These are phyloP conservation scores for Disparrhopalites patrizii DNA, from an alignment of 2,888 invertebrate species.

Conservation along the genomic window DNA sequence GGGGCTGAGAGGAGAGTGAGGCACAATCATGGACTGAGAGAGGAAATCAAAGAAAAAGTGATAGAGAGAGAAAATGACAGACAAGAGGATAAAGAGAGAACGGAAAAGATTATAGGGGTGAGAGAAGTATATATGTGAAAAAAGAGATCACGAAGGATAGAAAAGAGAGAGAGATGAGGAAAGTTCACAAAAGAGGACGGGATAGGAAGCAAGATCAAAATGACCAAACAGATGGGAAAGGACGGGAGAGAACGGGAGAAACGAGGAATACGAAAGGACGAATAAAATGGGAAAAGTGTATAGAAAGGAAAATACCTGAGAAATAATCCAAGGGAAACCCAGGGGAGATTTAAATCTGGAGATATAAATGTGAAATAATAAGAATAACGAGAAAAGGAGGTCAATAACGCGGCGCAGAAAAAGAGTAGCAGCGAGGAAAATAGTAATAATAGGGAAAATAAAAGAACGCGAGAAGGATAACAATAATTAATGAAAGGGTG, in stretches of 20 bases:
- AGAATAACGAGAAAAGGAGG: too few species aligned
- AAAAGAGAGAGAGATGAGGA: background rate
- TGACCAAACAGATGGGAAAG: too few species aligned
- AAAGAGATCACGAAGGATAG: background rate
- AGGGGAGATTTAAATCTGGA: too few species aligned
- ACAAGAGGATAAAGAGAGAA: too few species aligned
- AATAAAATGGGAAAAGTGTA: background rate
- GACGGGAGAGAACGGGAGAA: background rate
- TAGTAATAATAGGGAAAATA: background rate
- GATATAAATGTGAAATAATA: too few species aligned
- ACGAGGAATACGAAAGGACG: background rate
- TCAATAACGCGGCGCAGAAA: too few species aligned
- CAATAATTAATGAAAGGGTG: too few species aligned
- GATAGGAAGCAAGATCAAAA: too few species aligned
- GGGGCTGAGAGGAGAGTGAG: too few species aligned
- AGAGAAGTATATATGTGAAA: slow-evolving; percentile 6
- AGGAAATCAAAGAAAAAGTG: background rate
- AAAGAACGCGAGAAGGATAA: too few species aligned
- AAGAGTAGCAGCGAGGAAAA: background rate
- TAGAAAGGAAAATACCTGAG: background rate
- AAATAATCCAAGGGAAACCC: too few species aligned
- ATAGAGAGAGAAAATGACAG: background rate
- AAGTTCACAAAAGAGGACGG: background rate
- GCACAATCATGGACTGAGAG: background rate
- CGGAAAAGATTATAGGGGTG: too few species aligned